Conservation (phyloP, 2,888 invertebrate genomes). For the Germaria angustata region DNA sequence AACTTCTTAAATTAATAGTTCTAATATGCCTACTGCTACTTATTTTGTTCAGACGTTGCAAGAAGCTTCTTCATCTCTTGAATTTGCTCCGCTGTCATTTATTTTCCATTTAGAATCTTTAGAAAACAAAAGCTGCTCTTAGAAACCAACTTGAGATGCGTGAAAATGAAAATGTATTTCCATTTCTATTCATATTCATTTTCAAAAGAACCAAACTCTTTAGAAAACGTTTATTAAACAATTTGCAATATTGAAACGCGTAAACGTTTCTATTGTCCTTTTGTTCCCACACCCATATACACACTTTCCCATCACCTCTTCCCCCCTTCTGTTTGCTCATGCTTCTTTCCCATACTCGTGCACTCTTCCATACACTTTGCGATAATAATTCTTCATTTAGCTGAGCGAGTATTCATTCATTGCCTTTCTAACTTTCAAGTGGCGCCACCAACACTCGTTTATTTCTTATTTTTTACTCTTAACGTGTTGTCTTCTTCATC, state of each 20-base stretch:
- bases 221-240: constrained; percentile 65
- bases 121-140: constrained; percentile 33
- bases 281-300: not conserved
- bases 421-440: constrained; percentile 66
- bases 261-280: constrained; percentile 62
- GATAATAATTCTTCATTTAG: constrained; percentile 62
- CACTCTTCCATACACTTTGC: not conserved
- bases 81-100: not conserved
- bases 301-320: not conserved
- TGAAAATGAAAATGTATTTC: constrained; percentile 52
- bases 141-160: constrained; percentile 38
- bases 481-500: constrained; percentile 29
- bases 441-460: constrained; percentile 64
- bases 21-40: not conserved
- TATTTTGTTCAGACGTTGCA: not conserved
- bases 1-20: not conserved
- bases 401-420: constrained; percentile 47
- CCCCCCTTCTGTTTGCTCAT: not conserved
- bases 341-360: not conserved
- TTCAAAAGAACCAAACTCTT: constrained; percentile 56
- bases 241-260: constrained; percentile 54
- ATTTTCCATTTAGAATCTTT: constrained; percentile 10
- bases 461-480: constrained; percentile 31
- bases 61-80: not conserved
- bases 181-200: constrained; percentile 37